These are phyloP conservation scores for Nyctibius bracteatus DNA, from an alignment of 2,113 vertebrate genomes.

Conservation along the genomic window DNA sequence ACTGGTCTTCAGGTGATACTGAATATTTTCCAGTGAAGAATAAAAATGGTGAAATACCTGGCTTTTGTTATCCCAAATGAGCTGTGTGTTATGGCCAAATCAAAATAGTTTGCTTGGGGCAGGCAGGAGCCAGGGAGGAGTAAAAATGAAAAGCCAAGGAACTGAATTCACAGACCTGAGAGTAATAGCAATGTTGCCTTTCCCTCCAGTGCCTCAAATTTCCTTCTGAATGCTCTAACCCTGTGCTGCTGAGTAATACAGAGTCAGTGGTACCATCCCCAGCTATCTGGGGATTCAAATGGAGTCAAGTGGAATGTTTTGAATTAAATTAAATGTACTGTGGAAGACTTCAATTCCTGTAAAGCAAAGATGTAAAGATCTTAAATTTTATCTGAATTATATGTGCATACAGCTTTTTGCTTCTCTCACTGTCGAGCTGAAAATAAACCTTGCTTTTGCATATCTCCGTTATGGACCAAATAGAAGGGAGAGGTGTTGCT, in stretches of 20 bases:
- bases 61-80: neutral
- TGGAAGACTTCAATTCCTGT: neutral
- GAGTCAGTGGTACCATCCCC: neutral
- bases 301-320: neutral
- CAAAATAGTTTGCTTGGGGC: neutral
- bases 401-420: neutral
- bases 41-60: neutral
- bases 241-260: neutral
- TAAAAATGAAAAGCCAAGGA: neutral
- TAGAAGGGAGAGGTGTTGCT: neutral
- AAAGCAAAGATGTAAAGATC: neutral
- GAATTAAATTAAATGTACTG: neutral
- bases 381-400: neutral
- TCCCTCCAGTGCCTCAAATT: neutral
- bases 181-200: neutral
- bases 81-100: fast-evolving
- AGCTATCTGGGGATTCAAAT: neutral
- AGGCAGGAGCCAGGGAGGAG: neutral
- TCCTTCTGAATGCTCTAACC: neutral
- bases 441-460: neutral
- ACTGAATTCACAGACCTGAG: neutral
- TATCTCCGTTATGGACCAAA: neutral
- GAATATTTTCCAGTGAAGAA: neutral
- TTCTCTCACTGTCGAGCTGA: neutral
- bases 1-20: neutral